Evolutionary conservation across 2,797 vertebrate genomes (phyloP), one percentile per base, ranked within the genome.

Genomic region (Esox lucius): DNA sequence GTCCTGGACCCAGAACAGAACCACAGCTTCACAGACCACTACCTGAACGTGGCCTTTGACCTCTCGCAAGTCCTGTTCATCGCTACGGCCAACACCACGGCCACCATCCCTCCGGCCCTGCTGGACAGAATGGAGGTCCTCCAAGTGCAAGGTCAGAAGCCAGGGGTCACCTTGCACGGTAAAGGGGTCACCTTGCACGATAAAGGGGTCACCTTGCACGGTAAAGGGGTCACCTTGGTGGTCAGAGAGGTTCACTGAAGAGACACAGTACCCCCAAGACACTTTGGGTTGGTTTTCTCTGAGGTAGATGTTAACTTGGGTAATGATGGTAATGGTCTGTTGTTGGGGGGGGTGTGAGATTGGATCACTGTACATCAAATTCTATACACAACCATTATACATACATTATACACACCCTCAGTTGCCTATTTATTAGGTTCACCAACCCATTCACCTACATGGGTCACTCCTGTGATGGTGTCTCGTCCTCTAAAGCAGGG

Each of bases 11-110:
- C 97, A 0, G 98, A 99, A 83, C 98, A 99, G 87, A 99, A 99
- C 87, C 96, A 98, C 90, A 95, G 95, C 90, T 99, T 99, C 90
- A 99, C 97, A 0, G 97, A 99, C 83, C 97, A 98, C 88, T 99
- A 98, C 86, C 93, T 99, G 31, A 99, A 99, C 0, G 96, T 99
- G 76, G 93, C 98, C 79, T 99, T 99, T 83, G 98, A 99, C 90
- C 95, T 99, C 80, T 99, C 97, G 61, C 98, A 99, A 91, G 98
- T 99, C 70, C 96, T 99, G 68, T 99, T 99, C 73, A 99, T 99
- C 42, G 97, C 98, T 70, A 99, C 98, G 0, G 98, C 98, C 64
- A 99, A 99, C 84, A 96, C 94, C 5, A 98, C 95, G 0, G 94
- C 96, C 0, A 97, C 96, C 26, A 98, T 99, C 70, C 96, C 97